Evolutionary conservation across 2,888 invertebrate species (phyloP), one percentile per base, ranked within the genome.

Genomic region (Troides helena): DNA sequence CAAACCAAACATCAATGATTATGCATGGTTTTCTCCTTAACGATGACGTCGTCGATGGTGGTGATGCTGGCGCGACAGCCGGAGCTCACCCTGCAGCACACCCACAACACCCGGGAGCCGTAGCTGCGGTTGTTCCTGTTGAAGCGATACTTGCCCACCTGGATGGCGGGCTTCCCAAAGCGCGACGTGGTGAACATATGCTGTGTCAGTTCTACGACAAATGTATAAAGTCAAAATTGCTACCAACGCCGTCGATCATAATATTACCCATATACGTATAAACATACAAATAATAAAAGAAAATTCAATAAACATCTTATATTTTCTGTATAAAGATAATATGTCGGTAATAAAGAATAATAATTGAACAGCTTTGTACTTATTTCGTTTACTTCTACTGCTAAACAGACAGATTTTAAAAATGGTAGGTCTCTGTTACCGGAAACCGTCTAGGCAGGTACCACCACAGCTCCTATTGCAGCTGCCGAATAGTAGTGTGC

Each of bases 11-110:
- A n/a, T 72, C 60, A 77, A 68, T 81, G 81, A 61, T 79, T 80
- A 62, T 81, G 81, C 7, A 67, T 56, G 14, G 74, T 68, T 43
- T 77, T 77, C 21, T 76, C 71, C 17, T 72, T 75, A 64, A 78
- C 71, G 62, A 78, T 74, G 58, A 77, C 63, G 43, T 77, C 74
- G 65, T 77, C 73, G n/a, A 77, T 71, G 8, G 78, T 79, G 1
- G 74, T 76, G 65, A 79, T 77, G 14, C 72, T 71, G 17, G 78
- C 78, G 2, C 78, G 73, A 63, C 78, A 79, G 7, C 78, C 78
- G 12, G 74, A 70, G 36, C 75, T 75, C 50, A 75, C 77, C 30
- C 77, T 74, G 53, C 77, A 76, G 57, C 78, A 79, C 14, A 77
- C 75, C 78, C 78, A 78, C 8, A 76, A 50, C 0, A 72, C 74